Conservation (phyloP, 2,113 vertebrate species). For the Pipra filicauda region DNA sequence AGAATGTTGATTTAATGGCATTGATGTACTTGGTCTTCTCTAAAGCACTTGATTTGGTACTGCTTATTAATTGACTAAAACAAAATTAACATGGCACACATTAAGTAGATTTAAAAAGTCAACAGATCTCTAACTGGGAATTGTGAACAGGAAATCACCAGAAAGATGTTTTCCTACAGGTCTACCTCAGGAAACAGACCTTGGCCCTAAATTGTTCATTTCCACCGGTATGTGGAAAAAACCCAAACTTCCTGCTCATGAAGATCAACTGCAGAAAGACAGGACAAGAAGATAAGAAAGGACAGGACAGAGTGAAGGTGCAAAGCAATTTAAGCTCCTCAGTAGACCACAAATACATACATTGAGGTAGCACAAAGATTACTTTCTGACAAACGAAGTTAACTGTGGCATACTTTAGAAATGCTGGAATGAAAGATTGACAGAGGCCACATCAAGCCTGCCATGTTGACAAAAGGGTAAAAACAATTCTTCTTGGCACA, state of each 20-base stretch:
- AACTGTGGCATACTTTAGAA: background rate
- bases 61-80: conserved; percentile 15
- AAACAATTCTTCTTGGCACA: background rate
- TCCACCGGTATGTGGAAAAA: background rate
- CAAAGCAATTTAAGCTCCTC: background rate
- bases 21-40: background rate
- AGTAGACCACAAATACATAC: background rate
- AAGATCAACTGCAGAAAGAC: background rate
- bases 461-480: background rate
- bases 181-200: background rate
- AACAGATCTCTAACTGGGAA: background rate
- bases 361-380: background rate
- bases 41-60: background rate
- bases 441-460: background rate
- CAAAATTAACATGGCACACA: conserved; percentile 24
- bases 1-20: background rate
- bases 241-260: background rate
- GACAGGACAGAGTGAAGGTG: background rate
- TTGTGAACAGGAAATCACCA: background rate
- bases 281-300: background rate
- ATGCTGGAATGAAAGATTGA: background rate
- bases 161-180: background rate
- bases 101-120: background rate
- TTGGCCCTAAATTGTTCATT: background rate
- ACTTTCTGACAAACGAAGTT: background rate